A percentile compares a stretch with the other conserved stretches of the same genome.
Evolutionary conservation across 2,797 vertebrate genomes (phyloP).

Genomic region (Limosa lapponica): DNA sequence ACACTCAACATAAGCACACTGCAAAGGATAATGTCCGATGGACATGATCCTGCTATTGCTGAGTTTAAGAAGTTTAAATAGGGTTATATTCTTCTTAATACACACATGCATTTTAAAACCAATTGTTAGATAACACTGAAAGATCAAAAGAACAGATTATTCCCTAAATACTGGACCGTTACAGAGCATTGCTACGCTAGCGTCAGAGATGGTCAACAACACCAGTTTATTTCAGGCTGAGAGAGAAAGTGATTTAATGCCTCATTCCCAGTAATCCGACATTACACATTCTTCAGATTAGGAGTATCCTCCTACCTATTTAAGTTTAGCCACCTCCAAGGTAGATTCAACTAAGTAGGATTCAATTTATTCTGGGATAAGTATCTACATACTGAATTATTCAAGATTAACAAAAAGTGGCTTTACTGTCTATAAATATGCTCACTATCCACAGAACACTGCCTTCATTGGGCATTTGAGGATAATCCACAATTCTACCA

Average conservation of each 20-base stretch:
- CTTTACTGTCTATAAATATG: neutral
- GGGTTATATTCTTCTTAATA: neutral
- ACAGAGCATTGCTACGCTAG: neutral
- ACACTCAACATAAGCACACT: neutral
- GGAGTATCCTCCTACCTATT: neutral
- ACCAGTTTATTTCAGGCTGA: neutral
- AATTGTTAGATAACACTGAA: neutral
- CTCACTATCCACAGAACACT: neutral
- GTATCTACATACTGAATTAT: neutral
- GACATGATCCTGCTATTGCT: neutral
- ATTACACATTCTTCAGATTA: neutral
- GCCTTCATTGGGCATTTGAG: neutral
- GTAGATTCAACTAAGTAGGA: neutral
- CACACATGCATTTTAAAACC: neutral
- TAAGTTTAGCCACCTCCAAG: neutral
- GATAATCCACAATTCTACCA: neutral
- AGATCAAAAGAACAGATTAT: neutral
- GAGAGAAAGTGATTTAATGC: neutral
- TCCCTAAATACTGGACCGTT: neutral
- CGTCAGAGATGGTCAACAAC: neutral
- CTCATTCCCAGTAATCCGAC: neutral
- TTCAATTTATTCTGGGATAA: neutral
- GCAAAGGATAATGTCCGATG: fast-evolving
- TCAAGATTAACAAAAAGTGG: neutral
- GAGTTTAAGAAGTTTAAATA: neutral